Percentiles rank a stretch among this genome's conserved stretches.
These are phyloP conservation scores for Cliona cf. orientalis DNA, from an alignment of 37 sponge, comb jelly and placozoan species.

Conservation along the genomic window DNA sequence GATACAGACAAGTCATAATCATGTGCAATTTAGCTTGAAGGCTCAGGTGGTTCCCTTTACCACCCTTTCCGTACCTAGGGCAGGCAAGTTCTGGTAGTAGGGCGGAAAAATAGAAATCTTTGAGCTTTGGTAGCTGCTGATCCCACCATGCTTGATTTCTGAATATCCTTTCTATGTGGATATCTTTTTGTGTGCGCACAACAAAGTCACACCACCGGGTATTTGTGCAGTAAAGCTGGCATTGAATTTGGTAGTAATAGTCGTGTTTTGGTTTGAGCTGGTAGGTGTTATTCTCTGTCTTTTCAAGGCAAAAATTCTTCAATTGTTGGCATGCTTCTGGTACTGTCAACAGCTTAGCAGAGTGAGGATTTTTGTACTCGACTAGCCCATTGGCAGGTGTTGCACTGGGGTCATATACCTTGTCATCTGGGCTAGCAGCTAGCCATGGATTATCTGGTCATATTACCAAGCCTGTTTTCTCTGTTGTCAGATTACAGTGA, in stretches of 20 bases:
- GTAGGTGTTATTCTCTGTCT: not conserved
- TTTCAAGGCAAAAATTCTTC: not conserved
- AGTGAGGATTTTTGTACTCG: conserved; percentile 48
- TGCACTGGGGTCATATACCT: conserved; percentile 28
- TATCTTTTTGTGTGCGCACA: conserved; percentile 33
- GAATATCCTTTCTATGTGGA: conserved; percentile 50
- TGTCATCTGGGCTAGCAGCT: conserved; percentile 42
- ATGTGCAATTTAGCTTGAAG: too few relatives aligned
- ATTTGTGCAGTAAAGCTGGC: conserved; percentile 37
- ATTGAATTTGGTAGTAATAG: conserved; percentile 50
- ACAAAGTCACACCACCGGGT: conserved; percentile 60
- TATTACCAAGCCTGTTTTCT: conserved; percentile 22
- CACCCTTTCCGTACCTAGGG: conserved; percentile 14
- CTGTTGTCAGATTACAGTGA: conserved; percentile 2
- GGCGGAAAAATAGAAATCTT: conserved; percentile 30
- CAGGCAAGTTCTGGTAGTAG: conserved; percentile 56
- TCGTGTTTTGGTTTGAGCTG: conserved; percentile 35
- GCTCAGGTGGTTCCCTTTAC: too few relatives aligned
- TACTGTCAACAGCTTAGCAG: not conserved
- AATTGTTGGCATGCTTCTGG: conserved; percentile 16
- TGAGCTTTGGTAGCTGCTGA: conserved; percentile 35
- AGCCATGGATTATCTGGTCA: conserved; percentile 19
- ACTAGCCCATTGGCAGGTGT: conserved; percentile 13
- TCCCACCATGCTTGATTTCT: conserved; percentile 31
- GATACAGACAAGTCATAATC: too few relatives aligned